A percentile compares a stretch with the other conserved stretches of the same genome.
Conservation (phyloP, 2,113 vertebrate genomes). For the Acrocephalus arundinaceus region DNA sequence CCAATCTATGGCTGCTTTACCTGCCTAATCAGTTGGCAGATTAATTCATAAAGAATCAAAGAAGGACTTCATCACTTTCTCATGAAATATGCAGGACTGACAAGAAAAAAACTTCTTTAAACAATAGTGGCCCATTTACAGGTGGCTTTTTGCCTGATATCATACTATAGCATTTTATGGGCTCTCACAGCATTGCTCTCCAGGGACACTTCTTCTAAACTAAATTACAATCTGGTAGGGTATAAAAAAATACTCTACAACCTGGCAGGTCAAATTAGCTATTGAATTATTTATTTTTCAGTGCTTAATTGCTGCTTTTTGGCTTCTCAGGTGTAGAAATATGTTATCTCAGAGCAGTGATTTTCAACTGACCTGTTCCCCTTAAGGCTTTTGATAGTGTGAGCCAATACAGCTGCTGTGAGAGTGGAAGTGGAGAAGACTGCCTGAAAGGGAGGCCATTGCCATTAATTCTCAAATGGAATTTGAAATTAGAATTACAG, state of each 20-base stretch:
- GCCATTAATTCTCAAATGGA: background rate
- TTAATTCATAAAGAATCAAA: constrained; percentile 37
- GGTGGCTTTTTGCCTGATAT: background rate
- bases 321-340: constrained; percentile 37
- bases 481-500: background rate
- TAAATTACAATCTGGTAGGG: constrained; percentile 33
- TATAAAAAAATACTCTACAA: constrained; percentile 35
- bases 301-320: constrained; percentile 60
- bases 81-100: constrained; percentile 24
- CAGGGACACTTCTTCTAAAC: constrained; percentile 25
- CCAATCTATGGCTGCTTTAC: constrained; percentile 26
- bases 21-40: constrained; percentile 23
- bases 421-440: background rate
- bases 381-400: background rate
- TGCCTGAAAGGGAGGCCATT: background rate
- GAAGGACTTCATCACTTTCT: background rate
- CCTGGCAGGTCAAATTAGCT: constrained; percentile 54
- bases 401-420: background rate
- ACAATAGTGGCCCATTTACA: background rate
- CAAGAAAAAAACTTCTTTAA: background rate
- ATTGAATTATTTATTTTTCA: constrained; percentile 69
- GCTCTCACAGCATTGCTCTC: constrained; percentile 12
- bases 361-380: constrained; percentile 23
- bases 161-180: background rate
- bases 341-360: background rate